A percentile compares a stretch with the other conserved stretches of the same genome.
Conservation (phyloP, 2,888 invertebrate genomes). For the Drosophila melanosoma region DNA sequence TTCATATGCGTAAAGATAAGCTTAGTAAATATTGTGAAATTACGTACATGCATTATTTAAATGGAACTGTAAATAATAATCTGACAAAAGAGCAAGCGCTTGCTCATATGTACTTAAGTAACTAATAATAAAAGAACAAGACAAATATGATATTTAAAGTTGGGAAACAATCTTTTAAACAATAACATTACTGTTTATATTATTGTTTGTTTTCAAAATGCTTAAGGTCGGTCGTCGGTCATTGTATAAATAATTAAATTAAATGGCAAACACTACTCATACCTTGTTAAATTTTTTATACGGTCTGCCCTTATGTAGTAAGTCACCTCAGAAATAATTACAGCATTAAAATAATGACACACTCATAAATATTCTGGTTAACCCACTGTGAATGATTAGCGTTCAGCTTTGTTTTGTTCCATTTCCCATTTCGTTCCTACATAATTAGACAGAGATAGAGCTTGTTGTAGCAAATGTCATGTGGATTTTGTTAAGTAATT, state of each 20-base stretch:
- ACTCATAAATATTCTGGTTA: conserved; percentile 14
- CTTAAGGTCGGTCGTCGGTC: not conserved
- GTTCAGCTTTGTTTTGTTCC: conserved; percentile 17
- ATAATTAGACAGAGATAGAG: conserved; percentile 4
- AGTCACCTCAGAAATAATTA: not conserved
- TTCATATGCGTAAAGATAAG: conserved; percentile 37
- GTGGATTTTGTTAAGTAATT: conserved; percentile 28
- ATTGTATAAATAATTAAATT: not conserved
- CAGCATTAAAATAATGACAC: not conserved
- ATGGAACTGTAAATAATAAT: not conserved
- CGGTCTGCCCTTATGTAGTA: not conserved
- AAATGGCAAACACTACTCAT: not conserved
- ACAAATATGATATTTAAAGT: conserved; percentile 4
- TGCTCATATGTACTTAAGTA: not conserved
- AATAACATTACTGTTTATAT: not conserved
- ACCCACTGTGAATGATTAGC: conserved; percentile 19
- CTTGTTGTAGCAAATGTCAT: not conserved
- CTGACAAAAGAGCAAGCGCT: not conserved
- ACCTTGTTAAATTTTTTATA: not conserved
- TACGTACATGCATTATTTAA: not conserved
- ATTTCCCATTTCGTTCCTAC: not conserved
- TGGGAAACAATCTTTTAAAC: not conserved
- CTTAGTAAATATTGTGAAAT: conserved; percentile 15
- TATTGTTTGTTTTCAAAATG: not conserved
- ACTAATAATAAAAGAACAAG: not conserved